Percentiles rank a stretch among this genome's conserved stretches.
Conservation (phyloP, 2,113 vertebrate species). For the Caloenas nicobarica region DNA sequence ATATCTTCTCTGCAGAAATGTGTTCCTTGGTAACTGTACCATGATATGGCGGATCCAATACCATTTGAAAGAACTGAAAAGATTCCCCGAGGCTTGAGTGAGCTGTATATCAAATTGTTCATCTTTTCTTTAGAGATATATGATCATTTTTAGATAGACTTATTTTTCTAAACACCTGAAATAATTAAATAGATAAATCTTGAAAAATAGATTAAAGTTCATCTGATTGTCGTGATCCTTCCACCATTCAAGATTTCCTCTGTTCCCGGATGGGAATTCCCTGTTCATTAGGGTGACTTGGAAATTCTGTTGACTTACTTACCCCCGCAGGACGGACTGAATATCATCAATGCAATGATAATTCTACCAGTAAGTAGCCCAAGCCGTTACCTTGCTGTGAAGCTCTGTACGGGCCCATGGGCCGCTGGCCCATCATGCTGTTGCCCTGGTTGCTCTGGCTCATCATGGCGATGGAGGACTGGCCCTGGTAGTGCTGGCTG, state of each 20-base stretch:
- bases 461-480: constrained; percentile 91
- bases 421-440: constrained; percentile 90
- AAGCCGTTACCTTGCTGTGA: constrained; percentile 88
- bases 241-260: not conserved
- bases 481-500: constrained; percentile 91
- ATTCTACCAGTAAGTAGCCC: fast-evolving
- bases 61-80: not conserved
- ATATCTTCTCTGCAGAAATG: constrained; percentile 19
- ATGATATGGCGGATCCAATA: not conserved
- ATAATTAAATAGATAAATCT: constrained; percentile 24
- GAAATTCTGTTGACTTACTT: not conserved
- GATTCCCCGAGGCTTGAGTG: not conserved
- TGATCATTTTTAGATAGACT: not conserved
- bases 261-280: not conserved
- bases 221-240: not conserved
- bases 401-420: constrained; percentile 89
- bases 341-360: not conserved
- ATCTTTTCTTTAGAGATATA: constrained; percentile 4
- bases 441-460: constrained; percentile 88
- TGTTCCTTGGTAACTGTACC: constrained; percentile 30
- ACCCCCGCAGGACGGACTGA: not conserved
- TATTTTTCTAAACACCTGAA: constrained; percentile 12
- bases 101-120: not conserved
- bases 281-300: not conserved
- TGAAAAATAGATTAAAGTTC: not conserved